These are phyloP conservation scores for Paguma larvata DNA, from an alignment of 2,797 vertebrate species.

Conservation along the genomic window DNA sequence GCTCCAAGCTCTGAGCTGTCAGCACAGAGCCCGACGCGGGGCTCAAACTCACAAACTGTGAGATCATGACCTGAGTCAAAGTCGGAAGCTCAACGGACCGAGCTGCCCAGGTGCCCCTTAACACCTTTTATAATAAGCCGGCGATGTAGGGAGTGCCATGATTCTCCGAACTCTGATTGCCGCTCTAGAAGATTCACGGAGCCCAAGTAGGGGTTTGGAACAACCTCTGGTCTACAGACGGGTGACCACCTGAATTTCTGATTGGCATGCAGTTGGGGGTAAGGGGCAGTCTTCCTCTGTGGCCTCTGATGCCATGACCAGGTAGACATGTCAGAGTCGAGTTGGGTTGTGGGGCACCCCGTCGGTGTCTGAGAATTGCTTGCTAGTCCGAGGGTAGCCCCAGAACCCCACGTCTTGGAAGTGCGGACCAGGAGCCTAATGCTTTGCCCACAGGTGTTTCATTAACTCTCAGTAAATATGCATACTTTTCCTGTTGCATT, in stretches of 20 bases:
- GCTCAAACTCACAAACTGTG: too few species aligned
- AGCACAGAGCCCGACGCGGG: too few species aligned
- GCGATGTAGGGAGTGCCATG: too few species aligned
- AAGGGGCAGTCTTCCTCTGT: neutral
- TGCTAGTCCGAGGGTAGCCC: fast-evolving
- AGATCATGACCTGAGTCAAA: too few species aligned
- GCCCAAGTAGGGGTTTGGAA: neutral
- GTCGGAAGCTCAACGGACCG: too few species aligned
- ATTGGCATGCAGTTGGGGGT: neutral
- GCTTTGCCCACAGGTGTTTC: neutral
- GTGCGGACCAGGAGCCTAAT: neutral
- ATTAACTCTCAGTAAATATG: neutral
- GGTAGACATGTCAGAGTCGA: too few species aligned
- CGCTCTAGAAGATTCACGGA: fast-evolving
- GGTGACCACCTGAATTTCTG: neutral
- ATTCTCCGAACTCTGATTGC: neutral
- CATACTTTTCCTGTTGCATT: neutral
- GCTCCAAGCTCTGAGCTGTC: too few species aligned
- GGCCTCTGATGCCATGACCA: neutral
- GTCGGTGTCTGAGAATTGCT: neutral
- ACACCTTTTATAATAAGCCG: fast-evolving
- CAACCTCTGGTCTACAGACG: neutral
- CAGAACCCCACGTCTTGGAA: too few species aligned
- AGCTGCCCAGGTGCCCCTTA: too few species aligned
- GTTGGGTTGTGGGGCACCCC: neutral